Percentiles rank a stretch among this genome's conserved stretches.
Evolutionary conservation across 2,113 vertebrate genomes (phyloP).

Genomic region (Poeciliopsis retropinna): DNA sequence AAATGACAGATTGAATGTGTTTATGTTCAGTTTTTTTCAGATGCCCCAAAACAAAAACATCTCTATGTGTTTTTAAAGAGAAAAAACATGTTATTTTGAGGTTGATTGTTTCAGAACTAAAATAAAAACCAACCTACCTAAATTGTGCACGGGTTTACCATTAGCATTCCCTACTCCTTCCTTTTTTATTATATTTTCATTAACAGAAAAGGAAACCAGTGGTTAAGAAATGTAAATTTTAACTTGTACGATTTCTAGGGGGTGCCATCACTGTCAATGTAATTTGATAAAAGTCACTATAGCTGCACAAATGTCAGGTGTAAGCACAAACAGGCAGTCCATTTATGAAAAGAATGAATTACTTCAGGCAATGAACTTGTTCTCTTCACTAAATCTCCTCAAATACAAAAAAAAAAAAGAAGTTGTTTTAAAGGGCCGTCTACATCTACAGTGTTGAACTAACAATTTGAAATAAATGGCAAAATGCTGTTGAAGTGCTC

Average conservation of each 20-base stretch:
- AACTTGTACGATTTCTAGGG: background rate
- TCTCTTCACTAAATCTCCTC: background rate
- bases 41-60: too few species aligned
- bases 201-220: background rate
- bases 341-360: background rate
- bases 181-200: background rate
- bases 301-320: background rate
- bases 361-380: background rate
- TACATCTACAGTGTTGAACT: constrained; percentile 15
- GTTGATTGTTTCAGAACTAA: too few species aligned
- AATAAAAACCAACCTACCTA: too few species aligned
- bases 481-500: constrained; percentile 60
- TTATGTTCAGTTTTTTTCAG: too few species aligned
- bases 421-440: constrained; percentile 6
- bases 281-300: background rate
- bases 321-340: background rate
- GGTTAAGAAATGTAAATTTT: background rate
- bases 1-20: too few species aligned
- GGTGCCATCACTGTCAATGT: too few species aligned
- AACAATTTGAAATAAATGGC: background rate
- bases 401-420: background rate
- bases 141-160: too few species aligned
- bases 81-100: too few species aligned
- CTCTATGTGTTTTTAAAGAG: too few species aligned
- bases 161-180: background rate